Evolutionary conservation across 2,888 invertebrate genomes (phyloP).

Genomic region (Orchesella flavescens): DNA sequence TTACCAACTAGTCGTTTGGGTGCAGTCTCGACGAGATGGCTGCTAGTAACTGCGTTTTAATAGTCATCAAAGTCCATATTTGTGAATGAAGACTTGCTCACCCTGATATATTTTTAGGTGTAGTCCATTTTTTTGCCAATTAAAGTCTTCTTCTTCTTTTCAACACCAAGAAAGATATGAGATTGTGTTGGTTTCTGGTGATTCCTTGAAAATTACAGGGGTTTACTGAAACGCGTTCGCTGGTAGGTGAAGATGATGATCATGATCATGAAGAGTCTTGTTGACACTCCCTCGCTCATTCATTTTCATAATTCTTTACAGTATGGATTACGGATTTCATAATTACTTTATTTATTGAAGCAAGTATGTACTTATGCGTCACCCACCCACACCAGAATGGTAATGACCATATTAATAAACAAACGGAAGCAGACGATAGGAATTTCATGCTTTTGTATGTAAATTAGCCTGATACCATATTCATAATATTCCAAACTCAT

Average conservation of each 20-base stretch:
- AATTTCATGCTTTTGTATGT: background rate
- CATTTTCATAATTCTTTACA: background rate
- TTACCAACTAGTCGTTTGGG: too few relatives aligned
- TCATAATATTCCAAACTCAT: background rate
- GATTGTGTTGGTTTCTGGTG: background rate
- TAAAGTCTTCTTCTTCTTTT: background rate
- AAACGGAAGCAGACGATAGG: conserved; percentile 2
- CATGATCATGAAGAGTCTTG: background rate
- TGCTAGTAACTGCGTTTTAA: background rate
- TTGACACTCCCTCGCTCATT: conserved; percentile 24
- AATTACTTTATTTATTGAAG: background rate
- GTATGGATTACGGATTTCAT: too few relatives aligned
- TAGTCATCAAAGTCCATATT: background rate
- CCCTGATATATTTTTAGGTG: conserved; percentile 26
- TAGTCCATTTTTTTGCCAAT: conserved; percentile 11
- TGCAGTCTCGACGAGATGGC: background rate
- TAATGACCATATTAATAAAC: background rate
- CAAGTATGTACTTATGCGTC: background rate
- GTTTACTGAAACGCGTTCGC: background rate
- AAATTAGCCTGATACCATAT: background rate
- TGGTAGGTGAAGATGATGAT: too few relatives aligned
- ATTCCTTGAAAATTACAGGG: conserved; percentile 3
- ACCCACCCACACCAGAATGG: background rate
- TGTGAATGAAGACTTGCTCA: conserved; percentile 17
- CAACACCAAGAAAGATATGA: background rate